Evolutionary conservation across 2,888 invertebrate species (phyloP).

Genomic region (Gari tellinella): DNA sequence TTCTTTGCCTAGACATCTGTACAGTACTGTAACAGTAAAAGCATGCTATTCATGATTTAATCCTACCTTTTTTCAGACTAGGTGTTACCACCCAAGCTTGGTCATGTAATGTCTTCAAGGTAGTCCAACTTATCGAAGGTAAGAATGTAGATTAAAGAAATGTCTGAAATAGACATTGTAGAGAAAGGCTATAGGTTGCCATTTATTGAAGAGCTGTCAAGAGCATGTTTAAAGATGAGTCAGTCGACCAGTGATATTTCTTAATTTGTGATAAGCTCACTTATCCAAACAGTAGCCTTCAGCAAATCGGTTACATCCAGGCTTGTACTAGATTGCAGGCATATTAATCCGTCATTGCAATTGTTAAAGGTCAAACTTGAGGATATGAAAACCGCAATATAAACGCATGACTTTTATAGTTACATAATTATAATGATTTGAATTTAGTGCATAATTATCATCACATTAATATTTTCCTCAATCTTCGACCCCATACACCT

Average conservation of each 20-base stretch:
- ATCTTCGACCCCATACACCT: constrained; percentile 5
- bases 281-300: constrained; percentile 42
- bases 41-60: too few species aligned
- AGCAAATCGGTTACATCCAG: constrained; percentile 21
- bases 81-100: too few species aligned
- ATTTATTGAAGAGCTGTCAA: constrained; percentile 24
- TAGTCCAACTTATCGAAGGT: background rate
- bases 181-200: constrained; percentile 33
- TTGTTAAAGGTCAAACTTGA: constrained; percentile 29
- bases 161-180: constrained; percentile 29
- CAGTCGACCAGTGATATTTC: constrained; percentile 31
- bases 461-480: constrained; percentile 20
- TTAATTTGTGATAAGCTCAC: constrained; percentile 34
- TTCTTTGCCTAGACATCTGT: too few species aligned
- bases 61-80: too few species aligned
- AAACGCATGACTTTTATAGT: constrained; percentile 11
- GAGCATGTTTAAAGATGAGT: constrained; percentile 33
- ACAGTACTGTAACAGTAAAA: too few species aligned
- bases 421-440: constrained; percentile 20
- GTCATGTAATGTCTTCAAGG: background rate
- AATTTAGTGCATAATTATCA: constrained; percentile 26
- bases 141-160: constrained; percentile 7
- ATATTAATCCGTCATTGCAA: constrained; percentile 30
- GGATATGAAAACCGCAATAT: constrained; percentile 24
- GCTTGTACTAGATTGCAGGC: constrained; percentile 32